Conservation (phyloP, 2,113 vertebrate species). For the Aramus guarauna region DNA sequence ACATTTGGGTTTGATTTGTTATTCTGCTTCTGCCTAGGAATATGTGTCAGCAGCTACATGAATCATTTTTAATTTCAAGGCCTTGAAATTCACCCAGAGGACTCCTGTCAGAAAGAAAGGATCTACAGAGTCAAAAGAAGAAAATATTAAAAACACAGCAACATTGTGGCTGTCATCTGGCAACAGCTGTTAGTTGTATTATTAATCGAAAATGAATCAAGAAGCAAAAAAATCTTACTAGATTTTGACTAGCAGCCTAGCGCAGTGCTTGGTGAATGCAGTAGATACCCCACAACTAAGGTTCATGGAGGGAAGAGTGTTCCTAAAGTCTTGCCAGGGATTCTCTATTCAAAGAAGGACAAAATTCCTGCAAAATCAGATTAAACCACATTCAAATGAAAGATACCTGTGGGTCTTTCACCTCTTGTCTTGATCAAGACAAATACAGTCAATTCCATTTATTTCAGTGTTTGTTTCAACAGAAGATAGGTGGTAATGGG, state of each 20-base stretch:
- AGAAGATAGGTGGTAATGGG: neutral
- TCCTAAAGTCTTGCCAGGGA: neutral
- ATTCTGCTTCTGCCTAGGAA: neutral
- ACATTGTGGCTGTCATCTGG: neutral
- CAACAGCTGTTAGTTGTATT: neutral
- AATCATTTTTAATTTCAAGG: neutral
- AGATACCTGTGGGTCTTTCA: neutral
- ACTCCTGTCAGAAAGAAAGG: neutral
- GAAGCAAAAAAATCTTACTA: neutral
- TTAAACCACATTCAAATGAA: neutral
- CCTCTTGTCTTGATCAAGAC: neutral
- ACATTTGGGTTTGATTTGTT: neutral
- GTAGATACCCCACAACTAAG: neutral
- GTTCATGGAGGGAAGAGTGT: accelerated
- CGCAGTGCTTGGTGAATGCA: neutral
- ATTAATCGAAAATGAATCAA: neutral
- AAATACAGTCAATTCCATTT: neutral
- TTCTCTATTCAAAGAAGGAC: neutral
- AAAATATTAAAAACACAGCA: neutral
- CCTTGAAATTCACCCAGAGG: neutral
- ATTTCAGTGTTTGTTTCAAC: neutral
- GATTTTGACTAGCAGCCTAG: neutral
- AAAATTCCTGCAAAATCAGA: neutral
- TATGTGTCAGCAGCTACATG: neutral
- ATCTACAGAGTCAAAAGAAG: neutral